Base-by-base conservation (phyloP, 2,113 vertebrate genomes). In the Columbina picui region DNA sequence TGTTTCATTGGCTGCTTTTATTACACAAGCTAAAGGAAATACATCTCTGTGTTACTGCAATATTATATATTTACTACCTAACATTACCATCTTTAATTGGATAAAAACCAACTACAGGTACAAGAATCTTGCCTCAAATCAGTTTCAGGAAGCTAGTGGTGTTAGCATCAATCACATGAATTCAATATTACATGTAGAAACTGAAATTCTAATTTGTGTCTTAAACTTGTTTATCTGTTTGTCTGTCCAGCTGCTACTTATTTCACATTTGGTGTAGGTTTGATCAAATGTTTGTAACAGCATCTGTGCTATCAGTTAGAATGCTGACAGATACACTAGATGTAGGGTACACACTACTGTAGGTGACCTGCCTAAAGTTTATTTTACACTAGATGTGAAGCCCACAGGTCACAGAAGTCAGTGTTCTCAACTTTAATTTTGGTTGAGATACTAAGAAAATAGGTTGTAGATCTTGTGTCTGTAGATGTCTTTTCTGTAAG, bases 321-420 rank as follows among this genome's bases (percentile, higher is more conserved):
- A 69, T 2, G 1, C 20, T 47, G 14, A 53, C 20, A 34, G n/a
- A 36, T 53, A 55, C 0, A 0, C 7, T 65, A 11, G 25, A 53
- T 17, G 6, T 34, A 53, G 29, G 26, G 17, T 36, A 36, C 3
- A 32, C 15, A 17, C 9, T 68, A 14, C 13, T 47, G 9, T 55
- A 49, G 6, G 30, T 60, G 32, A 5, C 14, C 26, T 87, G 27
- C 1, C 20, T 50, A 18, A 82, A 73, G 10, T 26, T 45, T 29
- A 29, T 43, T 19, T 39, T 30, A 41, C 3, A 78, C 30, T 6
- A 71, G 45, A 56, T 45, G 30, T 74, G 68, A 83, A 78, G 8
- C 14, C 7, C 53, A 38, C 4, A 49, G 21, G 26, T 34, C 61
- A 64, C 43, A 82, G 34, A 45, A 63, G 4, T 6, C 50, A 41